Conservation (phyloP, 2,888 invertebrate genomes). For the Bombylius discolor region DNA sequence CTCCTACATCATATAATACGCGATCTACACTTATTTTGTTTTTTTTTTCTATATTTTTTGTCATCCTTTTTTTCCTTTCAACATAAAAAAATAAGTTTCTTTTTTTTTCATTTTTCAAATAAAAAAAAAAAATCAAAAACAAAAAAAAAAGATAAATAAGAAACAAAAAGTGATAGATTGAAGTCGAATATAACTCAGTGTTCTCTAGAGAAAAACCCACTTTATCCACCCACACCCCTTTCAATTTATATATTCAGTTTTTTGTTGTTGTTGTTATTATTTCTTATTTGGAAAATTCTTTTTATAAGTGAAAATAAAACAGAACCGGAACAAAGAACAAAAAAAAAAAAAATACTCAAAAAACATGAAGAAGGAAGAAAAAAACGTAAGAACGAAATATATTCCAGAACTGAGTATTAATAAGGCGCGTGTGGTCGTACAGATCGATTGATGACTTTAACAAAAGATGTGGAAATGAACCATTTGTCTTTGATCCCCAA, state of each 20-base stretch:
- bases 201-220: neutral
- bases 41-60: neutral
- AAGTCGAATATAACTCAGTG: constrained; percentile 10
- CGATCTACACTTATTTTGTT: constrained; percentile 6
- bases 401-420: constrained; percentile 20
- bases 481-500: constrained; percentile 21
- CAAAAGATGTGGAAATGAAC: constrained; percentile 35
- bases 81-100: neutral
- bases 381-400: constrained; percentile 2
- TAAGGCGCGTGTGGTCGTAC: constrained; percentile 34
- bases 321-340: neutral
- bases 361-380: neutral
- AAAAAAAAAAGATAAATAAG: neutral
- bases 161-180: constrained; percentile 11
- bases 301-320: neutral
- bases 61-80: neutral
- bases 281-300: too few species aligned
- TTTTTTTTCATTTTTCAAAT: neutral
- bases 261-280: too few species aligned
- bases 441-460: constrained; percentile 35
- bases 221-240: neutral
- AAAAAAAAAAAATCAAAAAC: neutral
- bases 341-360: neutral
- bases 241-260: neutral
- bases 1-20: neutral